Evolutionary conservation across 2,888 invertebrate genomes (phyloP).

Genomic region (Pyrochroa serraticornis): DNA sequence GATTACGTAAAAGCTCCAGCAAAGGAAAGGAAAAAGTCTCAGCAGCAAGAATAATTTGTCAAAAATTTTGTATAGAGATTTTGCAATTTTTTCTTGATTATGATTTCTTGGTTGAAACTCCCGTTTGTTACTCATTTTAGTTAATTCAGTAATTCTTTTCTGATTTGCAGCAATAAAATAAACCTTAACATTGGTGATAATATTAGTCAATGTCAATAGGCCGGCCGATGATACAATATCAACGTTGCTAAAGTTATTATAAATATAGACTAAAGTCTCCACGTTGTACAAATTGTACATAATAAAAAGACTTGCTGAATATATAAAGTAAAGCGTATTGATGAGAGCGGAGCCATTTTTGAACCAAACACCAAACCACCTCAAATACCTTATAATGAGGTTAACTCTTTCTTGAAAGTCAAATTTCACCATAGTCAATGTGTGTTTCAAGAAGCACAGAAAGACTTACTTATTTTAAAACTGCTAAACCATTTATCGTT

Average conservation of each 20-base stretch:
- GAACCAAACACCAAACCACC: slow-evolving; percentile 2
- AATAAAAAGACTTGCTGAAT: not conserved
- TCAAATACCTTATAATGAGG: no score
- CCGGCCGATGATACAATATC: slow-evolving; percentile 3
- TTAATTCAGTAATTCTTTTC: not conserved
- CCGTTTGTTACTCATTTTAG: not conserved
- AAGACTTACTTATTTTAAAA: no score
- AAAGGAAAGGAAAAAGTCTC: no score
- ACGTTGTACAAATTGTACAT: slow-evolving; percentile 8
- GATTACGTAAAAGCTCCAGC: no score
- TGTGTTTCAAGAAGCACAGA: no score
- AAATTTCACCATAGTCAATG: no score
- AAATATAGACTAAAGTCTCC: not conserved
- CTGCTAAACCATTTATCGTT: no score
- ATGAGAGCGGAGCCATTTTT: not conserved
- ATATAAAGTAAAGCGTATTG: not conserved
- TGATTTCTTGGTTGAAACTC: slow-evolving; percentile 12
- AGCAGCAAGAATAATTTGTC: not conserved
- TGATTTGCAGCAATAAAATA: slow-evolving; percentile 3
- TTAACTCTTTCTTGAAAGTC: no score
- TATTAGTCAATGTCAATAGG: not conserved
- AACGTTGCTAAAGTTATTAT: not conserved
- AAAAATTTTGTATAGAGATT: slow-evolving; percentile 1
- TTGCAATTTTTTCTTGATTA: not conserved
- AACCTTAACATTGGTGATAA: slow-evolving; percentile 4